phyloP scores from a whole-genome alignment of 2,113 vertebrate species.

The Balaenoptera acutorostrata region DNA sequence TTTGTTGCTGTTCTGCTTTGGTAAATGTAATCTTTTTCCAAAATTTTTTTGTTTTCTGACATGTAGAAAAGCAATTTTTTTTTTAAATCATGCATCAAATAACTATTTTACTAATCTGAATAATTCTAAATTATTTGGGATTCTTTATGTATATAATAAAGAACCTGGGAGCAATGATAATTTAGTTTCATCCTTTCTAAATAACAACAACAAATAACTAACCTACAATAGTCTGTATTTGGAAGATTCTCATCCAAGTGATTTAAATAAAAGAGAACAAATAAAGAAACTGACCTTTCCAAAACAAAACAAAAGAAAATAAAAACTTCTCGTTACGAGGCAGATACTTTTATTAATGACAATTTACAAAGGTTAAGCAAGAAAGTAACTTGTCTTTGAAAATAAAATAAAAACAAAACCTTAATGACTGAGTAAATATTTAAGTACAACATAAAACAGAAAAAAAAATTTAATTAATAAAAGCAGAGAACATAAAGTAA shows the following conservation, averaged over 20 bases:
- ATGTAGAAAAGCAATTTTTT: background rate
- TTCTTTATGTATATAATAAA: background rate
- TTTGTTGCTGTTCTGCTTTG: background rate
- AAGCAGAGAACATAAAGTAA: background rate
- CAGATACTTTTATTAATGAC: background rate
- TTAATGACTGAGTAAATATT: background rate
- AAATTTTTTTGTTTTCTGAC: background rate
- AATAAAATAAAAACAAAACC: background rate
- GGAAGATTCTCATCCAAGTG: background rate
- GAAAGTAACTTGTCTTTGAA: background rate
- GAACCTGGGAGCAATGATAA: background rate
- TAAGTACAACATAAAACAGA: background rate
- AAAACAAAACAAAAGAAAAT: background rate
- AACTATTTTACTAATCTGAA: background rate
- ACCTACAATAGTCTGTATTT: background rate
- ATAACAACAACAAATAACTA: background rate
- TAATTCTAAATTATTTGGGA: background rate
- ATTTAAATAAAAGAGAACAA: background rate
- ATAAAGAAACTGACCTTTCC: background rate
- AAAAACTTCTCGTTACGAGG: background rate
- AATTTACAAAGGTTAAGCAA: background rate
- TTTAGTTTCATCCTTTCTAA: background rate
- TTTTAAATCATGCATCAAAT: background rate
- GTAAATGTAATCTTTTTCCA: background rate
- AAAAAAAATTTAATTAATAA: background rate